Conservation (phyloP, 2,888 invertebrate genomes). For the Lymantria dispar region DNA sequence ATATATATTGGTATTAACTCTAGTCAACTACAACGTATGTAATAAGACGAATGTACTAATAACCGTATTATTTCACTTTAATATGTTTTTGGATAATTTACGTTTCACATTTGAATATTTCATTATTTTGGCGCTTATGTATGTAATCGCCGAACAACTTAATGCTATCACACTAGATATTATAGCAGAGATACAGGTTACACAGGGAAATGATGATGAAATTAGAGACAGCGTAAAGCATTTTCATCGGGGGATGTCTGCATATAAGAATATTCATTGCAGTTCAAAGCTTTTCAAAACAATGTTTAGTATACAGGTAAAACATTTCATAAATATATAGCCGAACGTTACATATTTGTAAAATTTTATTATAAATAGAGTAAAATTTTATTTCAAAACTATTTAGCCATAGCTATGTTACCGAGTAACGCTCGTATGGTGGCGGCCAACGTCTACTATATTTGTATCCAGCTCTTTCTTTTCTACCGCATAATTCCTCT, state of each 20-base stretch:
- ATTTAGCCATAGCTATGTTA: too few species aligned
- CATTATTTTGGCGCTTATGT: constrained; percentile 28
- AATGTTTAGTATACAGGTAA: constrained; percentile 41
- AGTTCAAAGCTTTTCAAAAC: constrained; percentile 32
- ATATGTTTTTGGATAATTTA: constrained; percentile 21
- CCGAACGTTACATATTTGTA: too few species aligned
- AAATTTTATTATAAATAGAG: too few species aligned
- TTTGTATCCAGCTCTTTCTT: too few species aligned
- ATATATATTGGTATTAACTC: neutral
- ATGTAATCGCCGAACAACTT: constrained; percentile 37
- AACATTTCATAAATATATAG: neutral
- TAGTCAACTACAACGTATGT: neutral
- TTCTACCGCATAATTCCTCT: too few species aligned
- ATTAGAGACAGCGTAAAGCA: constrained; percentile 5
- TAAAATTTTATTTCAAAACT: too few species aligned
- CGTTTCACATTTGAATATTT: constrained; percentile 36
- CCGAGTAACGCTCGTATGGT: too few species aligned
- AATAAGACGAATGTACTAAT: neutral
- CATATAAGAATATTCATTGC: constrained; percentile 36
- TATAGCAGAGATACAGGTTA: neutral
- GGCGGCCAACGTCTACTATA: too few species aligned
- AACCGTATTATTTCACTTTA: constrained; percentile 4
- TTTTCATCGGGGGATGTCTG: constrained; percentile 36
- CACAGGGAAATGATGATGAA: neutral
- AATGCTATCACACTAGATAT: constrained; percentile 19